Conservation (phyloP, 2,888 invertebrate genomes). For the Drosophila barbarae region DNA sequence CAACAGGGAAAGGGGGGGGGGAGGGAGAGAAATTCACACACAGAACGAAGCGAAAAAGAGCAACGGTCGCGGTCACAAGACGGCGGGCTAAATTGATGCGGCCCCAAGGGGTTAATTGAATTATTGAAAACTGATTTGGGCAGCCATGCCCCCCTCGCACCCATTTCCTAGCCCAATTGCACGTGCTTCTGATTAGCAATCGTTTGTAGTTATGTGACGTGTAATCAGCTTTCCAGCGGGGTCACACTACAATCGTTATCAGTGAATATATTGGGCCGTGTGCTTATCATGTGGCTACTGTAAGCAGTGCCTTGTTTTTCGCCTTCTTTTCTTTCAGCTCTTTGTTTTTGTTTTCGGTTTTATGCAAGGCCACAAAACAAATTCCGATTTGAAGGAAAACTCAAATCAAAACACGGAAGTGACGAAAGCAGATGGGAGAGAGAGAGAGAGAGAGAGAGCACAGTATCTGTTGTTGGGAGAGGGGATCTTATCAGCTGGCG, state of each 20-base stretch:
- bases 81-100: slow-evolving; percentile 62
- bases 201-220: slow-evolving; percentile 18
- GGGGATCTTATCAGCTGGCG: slow-evolving; percentile 1
- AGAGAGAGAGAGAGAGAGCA: not conserved
- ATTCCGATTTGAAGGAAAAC: slow-evolving; percentile 4
- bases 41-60: not conserved
- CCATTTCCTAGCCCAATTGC: slow-evolving; percentile 20
- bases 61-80: slow-evolving; percentile 23
- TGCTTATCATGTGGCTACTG: slow-evolving; percentile 39
- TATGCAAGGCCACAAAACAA: slow-evolving; percentile 32
- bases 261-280: slow-evolving; percentile 24
- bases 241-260: slow-evolving; percentile 32
- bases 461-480: not conserved
- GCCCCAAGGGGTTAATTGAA: slow-evolving; percentile 74
- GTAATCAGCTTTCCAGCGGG: slow-evolving; percentile 25
- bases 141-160: not conserved
- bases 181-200: slow-evolving; percentile 52
- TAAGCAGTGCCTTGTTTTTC: slow-evolving; percentile 10
- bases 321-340: not conserved
- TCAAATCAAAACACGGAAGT: slow-evolving; percentile 31
- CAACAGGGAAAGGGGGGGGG: not conserved
- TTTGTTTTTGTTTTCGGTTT: slow-evolving; percentile 6
- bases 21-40: not conserved
- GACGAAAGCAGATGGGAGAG: slow-evolving; percentile 6
- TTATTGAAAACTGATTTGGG: slow-evolving; percentile 66